Evolutionary conservation across 2,888 invertebrate genomes (phyloP), one percentile per base, ranked within the genome.

Genomic region (Macrophya alboannulata): DNA sequence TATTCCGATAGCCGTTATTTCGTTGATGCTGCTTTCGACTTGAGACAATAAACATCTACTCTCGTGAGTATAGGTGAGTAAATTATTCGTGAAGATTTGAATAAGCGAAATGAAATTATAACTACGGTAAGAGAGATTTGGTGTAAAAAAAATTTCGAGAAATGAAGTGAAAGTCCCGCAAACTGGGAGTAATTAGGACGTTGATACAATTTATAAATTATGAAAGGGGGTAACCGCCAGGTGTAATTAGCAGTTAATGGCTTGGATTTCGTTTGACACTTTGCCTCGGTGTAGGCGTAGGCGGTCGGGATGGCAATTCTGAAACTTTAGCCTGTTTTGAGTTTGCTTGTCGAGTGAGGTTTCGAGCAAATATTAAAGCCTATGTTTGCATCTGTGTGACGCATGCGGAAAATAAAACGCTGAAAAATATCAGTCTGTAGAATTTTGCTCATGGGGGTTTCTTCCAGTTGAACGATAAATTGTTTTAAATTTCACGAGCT

Each of bases 221-320:
- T 25, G 40, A 43, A 81, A 59, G 59, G 40, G 40, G 79, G 9
- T 48, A 55, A 79, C 79, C 79, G 59, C 43, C 21, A 25, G 43
- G 40, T 62, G 43, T 81, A 81, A 81, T 81, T 81, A 59, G 43
- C 21, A 40, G 59, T 62, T 43, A 40, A 81, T 21, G 81, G 59
- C 15, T n/a, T 40, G 81, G 40, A 62, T 81, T 81, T 37, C 59
- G 43, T 81, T 62, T 81, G 81, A 81, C 81, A 81, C 81, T 81
- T 81, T 40, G 43, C 59, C 17, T 43, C 21, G 40, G 43, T 12
- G 62, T 62, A 8, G n/a, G 55, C 10, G 25, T 51, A 17, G 51
- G 17, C 17, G 17, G 51, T 2, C 21, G 9, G 40, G 17, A 43
- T 76, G 12, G 48, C 71, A 31, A 71, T 31, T 31, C 71, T 31